A percentile compares a stretch with the other conserved stretches of the same genome.
These are phyloP conservation scores for Pemphigus obesinymphae DNA, from an alignment of 1,140 invertebrate genomes.

Conservation along the genomic window DNA sequence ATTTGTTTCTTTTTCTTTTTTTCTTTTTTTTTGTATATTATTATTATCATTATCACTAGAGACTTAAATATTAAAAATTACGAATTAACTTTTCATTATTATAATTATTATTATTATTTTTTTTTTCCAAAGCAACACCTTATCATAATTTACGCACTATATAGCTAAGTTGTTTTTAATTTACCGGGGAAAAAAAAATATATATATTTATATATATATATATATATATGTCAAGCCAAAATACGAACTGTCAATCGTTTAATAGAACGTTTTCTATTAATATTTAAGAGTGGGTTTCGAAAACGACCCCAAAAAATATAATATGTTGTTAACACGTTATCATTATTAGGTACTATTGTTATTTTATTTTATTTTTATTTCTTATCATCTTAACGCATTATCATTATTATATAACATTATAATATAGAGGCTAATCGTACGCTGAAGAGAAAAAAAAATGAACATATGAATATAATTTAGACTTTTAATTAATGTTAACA, in stretches of 20 bases:
- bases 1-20: too few relatives aligned
- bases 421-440: background rate
- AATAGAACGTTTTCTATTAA: too few relatives aligned
- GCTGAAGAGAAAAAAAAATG: background rate
- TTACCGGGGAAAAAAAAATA: background rate
- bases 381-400: background rate
- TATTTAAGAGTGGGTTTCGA: background rate
- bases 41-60: constrained; percentile 14
- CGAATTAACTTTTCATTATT: background rate
- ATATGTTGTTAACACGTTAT: background rate
- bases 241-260: background rate
- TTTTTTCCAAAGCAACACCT: constrained; percentile 12
- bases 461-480: background rate
- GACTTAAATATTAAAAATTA: background rate
- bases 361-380: background rate
- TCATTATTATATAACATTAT: background rate
- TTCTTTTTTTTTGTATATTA: background rate
- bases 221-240: background rate
- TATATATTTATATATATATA: too few relatives aligned
- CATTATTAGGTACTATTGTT: background rate
- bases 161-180: background rate
- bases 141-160: background rate
- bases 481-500: constrained; percentile 23
- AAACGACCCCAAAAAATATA: background rate
- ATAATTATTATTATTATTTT: background rate